These are phyloP conservation scores for Larimichthys polyactis DNA, from an alignment of 2,113 vertebrate genomes.

Conservation along the genomic window DNA sequence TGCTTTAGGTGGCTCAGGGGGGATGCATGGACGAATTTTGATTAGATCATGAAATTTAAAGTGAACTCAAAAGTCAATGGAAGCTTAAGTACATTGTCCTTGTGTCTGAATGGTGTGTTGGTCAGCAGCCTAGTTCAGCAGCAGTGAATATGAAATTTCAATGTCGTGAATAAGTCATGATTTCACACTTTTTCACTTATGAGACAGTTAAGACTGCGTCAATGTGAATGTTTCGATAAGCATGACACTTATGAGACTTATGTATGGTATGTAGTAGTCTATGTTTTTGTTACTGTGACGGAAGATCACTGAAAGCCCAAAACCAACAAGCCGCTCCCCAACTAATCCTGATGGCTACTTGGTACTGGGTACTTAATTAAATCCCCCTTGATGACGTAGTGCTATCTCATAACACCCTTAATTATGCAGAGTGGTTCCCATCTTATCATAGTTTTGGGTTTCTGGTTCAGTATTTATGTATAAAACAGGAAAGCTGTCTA, in stretches of 20 bases:
- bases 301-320: background rate
- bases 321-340: too few relatives aligned
- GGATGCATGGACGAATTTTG: conserved; percentile 33
- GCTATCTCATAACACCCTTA: too few relatives aligned
- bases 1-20: conserved; percentile 35
- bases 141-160: conserved; percentile 27
- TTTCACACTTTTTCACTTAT: background rate
- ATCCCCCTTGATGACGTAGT: too few relatives aligned
- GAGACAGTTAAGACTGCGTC: background rate
- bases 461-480: too few relatives aligned
- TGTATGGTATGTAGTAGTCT: background rate
- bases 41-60: conserved; percentile 57
- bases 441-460: too few relatives aligned
- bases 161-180: background rate
- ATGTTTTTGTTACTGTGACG: background rate
- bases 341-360: too few relatives aligned
- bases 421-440: too few relatives aligned
- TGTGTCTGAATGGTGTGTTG: conserved; percentile 37
- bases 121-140: conserved; percentile 12
- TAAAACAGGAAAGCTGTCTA: too few relatives aligned
- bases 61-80: conserved; percentile 39
- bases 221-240: background rate
- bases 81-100: conserved; percentile 54
- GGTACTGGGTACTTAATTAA: too few relatives aligned
- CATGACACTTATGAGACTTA: background rate